Base-by-base conservation (phyloP, 2,888 invertebrate genomes). In the Nemotelus pantherinus region DNA sequence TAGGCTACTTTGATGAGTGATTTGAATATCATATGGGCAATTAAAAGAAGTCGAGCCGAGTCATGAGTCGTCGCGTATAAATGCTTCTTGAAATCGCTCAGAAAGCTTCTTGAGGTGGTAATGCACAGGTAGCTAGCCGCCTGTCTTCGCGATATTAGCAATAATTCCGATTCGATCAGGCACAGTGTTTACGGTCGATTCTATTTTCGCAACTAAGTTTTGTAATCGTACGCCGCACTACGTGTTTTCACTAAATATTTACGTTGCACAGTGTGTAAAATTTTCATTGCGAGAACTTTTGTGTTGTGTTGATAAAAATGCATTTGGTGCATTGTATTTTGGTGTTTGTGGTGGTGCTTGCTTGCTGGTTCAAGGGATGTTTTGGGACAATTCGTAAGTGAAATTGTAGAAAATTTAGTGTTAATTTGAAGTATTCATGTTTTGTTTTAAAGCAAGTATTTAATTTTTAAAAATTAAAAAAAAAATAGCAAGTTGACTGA, bases 31-130 rank as follows among this genome's bases (percentile, higher is more conserved):
- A 41, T 53, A 70, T 55, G 70, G 53, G 70, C 53, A 70, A 43
- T 70, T 70, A 70, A 55, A 55, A 43, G 70, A 55, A 70, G 65
- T 65, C 45, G 65, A 7, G 47, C 65, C 47, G 47, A 55, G 39
- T n/a, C 39, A 43, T 53, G 3, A 55, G 70, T 43, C 10, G 41
- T 39, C 55, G 10, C 7, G 44, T 47, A 55, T 41, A 41, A 47
- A 7, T n/a, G 44, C 43, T 70, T 70, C 70, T 70, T 55, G 25
- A 43, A 4, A 7, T 10, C 25, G 10, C 25, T 70, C 70, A 70
- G 70, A 70, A 70, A 70, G 70, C 55, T 70, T 70, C 70, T 70
- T 55, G 70, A 43, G 10, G 70, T 55, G 55, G 43, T 70, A 53
- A 50, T 47, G n/a, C 7, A 55, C 70, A 70, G 70, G 45, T 55